These are phyloP conservation scores for Virgularia gustaviana DNA, from an alignment of 92 coral and sea anemone species.

Conservation along the genomic window DNA sequence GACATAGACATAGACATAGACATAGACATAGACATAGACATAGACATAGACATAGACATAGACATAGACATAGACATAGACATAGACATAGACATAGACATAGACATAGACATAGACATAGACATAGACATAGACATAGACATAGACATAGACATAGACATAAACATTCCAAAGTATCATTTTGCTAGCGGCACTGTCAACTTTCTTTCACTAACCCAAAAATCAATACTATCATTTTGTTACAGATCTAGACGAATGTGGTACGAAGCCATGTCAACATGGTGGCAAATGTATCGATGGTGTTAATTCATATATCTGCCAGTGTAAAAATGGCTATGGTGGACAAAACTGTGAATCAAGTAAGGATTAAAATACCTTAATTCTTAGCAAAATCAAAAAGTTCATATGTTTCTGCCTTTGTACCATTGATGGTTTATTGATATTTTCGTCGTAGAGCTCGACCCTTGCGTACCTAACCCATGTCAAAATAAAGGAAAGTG, in stretches of 20 bases:
- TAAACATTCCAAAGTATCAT: no score
- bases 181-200: no score
- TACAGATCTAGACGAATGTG: slow-evolving; percentile 32
- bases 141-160: background rate
- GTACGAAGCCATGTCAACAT: slow-evolving; percentile 18
- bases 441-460: background rate
- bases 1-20: background rate
- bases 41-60: background rate
- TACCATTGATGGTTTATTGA: background rate
- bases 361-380: background rate
- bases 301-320: slow-evolving; percentile 28
- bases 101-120: background rate
- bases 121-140: background rate
- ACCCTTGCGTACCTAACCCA: slow-evolving; percentile 18
- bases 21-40: background rate
- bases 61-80: background rate
- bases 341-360: slow-evolving; percentile 30
- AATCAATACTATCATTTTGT: background rate
- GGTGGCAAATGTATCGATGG: slow-evolving; percentile 35
- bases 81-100: background rate
- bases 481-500: slow-evolving; percentile 26
- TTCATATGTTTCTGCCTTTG: background rate
- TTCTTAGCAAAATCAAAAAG: background rate
- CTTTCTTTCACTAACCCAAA: background rate
- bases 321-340: slow-evolving; percentile 20